Conservation (phyloP, 2,113 vertebrate genomes). For the Paracanthobrama guichenoti region DNA sequence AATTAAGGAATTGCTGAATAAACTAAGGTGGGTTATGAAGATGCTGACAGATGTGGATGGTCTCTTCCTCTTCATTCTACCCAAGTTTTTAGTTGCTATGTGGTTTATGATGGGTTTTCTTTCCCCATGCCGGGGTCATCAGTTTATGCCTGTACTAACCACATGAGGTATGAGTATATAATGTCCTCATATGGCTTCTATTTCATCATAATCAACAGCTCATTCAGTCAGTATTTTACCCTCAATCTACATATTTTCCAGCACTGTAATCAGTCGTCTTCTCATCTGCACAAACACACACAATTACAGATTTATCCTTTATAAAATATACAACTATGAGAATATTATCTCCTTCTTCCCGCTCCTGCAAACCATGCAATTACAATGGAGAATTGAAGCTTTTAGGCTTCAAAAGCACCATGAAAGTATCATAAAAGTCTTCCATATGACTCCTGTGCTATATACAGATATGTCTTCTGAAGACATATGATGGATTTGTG, state of each 20-base stretch:
- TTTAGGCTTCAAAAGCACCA: not conserved
- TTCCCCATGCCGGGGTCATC: conserved; percentile 7
- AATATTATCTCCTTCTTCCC: not conserved
- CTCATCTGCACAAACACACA: conserved; percentile 4
- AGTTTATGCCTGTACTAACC: conserved; percentile 23
- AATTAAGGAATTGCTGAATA: conserved; percentile 15
- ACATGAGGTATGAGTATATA: not conserved
- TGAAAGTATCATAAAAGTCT: not conserved
- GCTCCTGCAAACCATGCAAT: not conserved
- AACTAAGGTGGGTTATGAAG: conserved; percentile 1
- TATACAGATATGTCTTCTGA: not conserved
- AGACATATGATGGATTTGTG: not conserved
- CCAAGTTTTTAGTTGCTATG: not conserved
- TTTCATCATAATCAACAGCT: not conserved
- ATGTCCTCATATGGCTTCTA: not conserved
- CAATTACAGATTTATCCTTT: not conserved
- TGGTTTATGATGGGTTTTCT: conserved; percentile 43
- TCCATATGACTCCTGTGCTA: not conserved
- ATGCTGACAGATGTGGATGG: not conserved
- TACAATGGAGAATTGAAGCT: not conserved
- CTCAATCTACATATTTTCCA: conserved; percentile 21
- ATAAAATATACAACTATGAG: not conserved
- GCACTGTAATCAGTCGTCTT: not conserved
- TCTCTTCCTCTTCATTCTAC: not conserved
- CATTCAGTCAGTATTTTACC: conserved; percentile 20